Evolutionary conservation across 2,113 vertebrate genomes (phyloP).

Genomic region (Falco punctatus): DNA sequence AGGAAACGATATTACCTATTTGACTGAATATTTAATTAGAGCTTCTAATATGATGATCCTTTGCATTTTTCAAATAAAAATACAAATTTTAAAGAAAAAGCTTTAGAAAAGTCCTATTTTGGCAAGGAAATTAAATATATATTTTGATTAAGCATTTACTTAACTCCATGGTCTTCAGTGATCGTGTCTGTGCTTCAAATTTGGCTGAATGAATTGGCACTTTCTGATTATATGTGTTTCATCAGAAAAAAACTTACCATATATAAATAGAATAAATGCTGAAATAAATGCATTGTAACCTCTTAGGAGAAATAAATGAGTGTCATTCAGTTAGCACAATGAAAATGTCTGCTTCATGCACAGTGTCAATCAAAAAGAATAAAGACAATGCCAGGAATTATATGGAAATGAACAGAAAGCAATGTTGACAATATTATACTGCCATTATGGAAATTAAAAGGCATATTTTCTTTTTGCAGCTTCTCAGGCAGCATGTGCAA

Average conservation of each 20-base stretch:
- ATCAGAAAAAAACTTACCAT: background rate
- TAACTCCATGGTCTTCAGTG: background rate
- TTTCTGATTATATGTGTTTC: background rate
- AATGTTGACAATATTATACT: background rate
- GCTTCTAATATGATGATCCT: background rate
- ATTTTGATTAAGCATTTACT: background rate
- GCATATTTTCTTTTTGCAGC: background rate
- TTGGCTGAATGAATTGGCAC: background rate
- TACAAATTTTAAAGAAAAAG: background rate
- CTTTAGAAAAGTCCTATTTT: background rate
- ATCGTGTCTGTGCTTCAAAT: background rate
- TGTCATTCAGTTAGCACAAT: background rate
- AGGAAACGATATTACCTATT: background rate
- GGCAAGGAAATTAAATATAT: background rate
- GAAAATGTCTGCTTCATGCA: background rate
- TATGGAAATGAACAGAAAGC: background rate
- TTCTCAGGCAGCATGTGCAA: background rate
- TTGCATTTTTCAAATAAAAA: background rate
- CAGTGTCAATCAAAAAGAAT: background rate
- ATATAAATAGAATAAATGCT: background rate
- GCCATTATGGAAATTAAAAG: background rate
- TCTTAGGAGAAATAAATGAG: background rate
- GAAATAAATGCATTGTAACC: background rate
- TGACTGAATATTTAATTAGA: background rate
- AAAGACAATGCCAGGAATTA: background rate